Conservation (phyloP, 2,797 vertebrate genomes). For the Thunnus albacares region DNA sequence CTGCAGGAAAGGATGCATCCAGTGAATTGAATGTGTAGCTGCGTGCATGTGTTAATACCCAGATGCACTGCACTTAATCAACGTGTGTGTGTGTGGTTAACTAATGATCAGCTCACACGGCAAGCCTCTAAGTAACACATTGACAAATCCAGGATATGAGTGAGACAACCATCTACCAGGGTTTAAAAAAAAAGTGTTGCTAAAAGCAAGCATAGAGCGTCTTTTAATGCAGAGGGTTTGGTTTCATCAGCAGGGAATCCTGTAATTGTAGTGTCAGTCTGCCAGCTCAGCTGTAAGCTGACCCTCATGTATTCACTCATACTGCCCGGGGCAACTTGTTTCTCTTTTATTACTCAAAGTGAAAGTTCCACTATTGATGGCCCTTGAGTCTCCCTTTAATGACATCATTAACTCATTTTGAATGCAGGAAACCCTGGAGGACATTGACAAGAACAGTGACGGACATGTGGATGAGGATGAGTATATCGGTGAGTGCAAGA, state of each 20-base stretch:
- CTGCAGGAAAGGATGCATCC: constrained; percentile 47
- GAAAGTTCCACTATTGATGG: constrained; percentile 53
- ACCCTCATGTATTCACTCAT: constrained; percentile 42
- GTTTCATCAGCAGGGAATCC: constrained; percentile 34
- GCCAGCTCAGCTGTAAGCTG: constrained; percentile 52
- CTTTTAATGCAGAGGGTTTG: constrained; percentile 28
- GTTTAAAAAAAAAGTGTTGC: constrained; percentile 16
- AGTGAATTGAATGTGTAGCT: constrained; percentile 43
- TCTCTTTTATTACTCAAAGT: constrained; percentile 58
- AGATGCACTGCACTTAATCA: constrained; percentile 21
- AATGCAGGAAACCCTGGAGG: constrained; percentile 96
- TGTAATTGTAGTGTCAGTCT: constrained; percentile 48
- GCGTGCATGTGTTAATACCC: constrained; percentile 6
- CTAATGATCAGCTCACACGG: constrained; percentile 32
- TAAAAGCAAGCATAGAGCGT: constrained; percentile 29
- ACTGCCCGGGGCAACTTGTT: constrained; percentile 52
- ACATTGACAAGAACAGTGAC: constrained; percentile 96
- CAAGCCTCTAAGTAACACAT: constrained; percentile 32
- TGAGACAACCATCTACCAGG: not conserved
- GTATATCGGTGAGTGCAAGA: constrained; percentile 92
- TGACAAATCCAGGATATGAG: constrained; percentile 18
- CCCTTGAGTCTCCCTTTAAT: constrained; percentile 52
- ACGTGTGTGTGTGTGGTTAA: not conserved
- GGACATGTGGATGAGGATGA: constrained; percentile 97
- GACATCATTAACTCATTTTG: constrained; percentile 60